These are phyloP conservation scores for Tyrannus savana DNA, from an alignment of 2,113 vertebrate genomes.

Conservation along the genomic window DNA sequence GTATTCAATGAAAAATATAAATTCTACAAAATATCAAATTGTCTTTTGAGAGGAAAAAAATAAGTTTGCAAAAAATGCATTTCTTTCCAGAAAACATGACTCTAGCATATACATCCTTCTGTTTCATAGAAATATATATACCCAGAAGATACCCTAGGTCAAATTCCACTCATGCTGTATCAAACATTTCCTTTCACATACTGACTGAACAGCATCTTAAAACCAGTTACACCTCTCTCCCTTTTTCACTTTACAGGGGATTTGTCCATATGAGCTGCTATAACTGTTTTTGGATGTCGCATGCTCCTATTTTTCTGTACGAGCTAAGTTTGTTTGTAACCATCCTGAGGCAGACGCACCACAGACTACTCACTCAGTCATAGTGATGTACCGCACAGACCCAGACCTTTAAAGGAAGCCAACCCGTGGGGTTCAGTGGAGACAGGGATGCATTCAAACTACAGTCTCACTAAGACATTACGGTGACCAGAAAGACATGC, in stretches of 20 bases:
- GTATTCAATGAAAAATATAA: background rate
- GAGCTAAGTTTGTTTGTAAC: background rate
- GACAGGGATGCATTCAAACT: rapidly evolving
- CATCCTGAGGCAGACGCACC: background rate
- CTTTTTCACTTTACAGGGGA: background rate
- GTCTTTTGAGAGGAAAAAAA: background rate
- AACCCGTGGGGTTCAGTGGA: background rate
- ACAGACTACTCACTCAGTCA: background rate
- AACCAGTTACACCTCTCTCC: background rate
- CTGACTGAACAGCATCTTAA: background rate
- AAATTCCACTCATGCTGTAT: background rate
- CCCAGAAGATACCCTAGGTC: background rate
- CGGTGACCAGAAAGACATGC: background rate
- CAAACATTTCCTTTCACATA: background rate
- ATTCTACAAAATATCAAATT: background rate
- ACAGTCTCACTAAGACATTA: background rate
- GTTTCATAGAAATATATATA: background rate
- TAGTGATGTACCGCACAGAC: rapidly evolving
- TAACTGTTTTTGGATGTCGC: rapidly evolving
- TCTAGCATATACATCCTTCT: background rate
- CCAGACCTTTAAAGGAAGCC: background rate
- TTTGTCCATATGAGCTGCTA: background rate
- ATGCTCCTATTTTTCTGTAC: background rate
- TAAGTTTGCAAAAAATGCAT: background rate
- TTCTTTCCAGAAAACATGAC: background rate